Base-by-base conservation (phyloP, 2,113 vertebrate species). In the Eira barbara region DNA sequence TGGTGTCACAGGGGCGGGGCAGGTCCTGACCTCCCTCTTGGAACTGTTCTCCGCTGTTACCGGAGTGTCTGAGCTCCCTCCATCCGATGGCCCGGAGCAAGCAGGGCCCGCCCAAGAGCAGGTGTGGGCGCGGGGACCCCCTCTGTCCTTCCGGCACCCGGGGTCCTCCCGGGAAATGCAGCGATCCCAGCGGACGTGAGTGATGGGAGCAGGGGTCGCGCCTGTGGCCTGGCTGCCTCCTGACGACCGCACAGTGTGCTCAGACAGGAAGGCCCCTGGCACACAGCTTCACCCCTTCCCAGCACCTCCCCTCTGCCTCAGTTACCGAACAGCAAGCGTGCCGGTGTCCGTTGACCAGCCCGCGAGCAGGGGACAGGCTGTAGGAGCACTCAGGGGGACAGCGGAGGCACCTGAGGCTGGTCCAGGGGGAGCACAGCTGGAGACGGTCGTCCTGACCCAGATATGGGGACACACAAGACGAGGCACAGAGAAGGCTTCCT, bases 231-330 rank as follows among this genome's bases (percentile, higher is more conserved):
- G 23, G 57, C 17, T 25, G 27, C 12, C 1, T 55, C n/a, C 4
- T 14, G 13, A 20, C 0, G 59, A 3, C 8, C 39, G 13, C 61
- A 23, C 8, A n/a, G 27, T 3, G 0, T 31, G 8, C n/a, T 2
- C 4, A 25, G 49, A 45, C 42, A 6, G 3, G 47, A 81, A 31
- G 63, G 59, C 6, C 9, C 0, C 80, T 0, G 21, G 27, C 4
- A 6, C 4, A 3, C 4, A 14, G 47, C 59, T 55, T 80, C 3
- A 2, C 49, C 49, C 42, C 25, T 31, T 6, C 14, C 17, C 6
- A 4, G 34, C 4, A 4, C 10, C 4, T 7, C 8, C 13, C 25
- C 42, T n/a, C 8, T 0, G 0, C 20, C 71, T 29, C 0, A 9
- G 20, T 25, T 3, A 20, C 29, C 52, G 6, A 11, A 39, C 7